Base-by-base conservation (phyloP, 1,140 invertebrate species). In the Scaptomyza graminum region DNA sequence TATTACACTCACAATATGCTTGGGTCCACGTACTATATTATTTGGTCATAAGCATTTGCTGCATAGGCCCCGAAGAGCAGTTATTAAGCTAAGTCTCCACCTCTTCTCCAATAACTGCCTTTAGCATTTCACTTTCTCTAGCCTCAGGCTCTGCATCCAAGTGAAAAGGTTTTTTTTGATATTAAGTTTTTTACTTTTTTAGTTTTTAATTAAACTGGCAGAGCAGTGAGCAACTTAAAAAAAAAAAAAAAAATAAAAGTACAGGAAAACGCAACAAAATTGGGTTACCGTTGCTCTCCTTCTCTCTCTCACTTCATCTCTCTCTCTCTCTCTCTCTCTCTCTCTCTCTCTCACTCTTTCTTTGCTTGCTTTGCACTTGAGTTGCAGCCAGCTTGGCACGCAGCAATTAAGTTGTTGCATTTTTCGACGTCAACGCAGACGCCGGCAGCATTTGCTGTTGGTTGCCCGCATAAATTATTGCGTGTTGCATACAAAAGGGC, bases 381-480 rank as follows among this genome's bases (percentile, higher is more conserved):
- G 66, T 55, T 57, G 61, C 51, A 54, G 69, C 64, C 59, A 57
- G 55, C 64, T 37, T 56, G 70, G 59, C 74, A 71, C 74, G 72
- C 69, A 62, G 74, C 81, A 85, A 85, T 85, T 85, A 85, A 85
- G 82, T 81, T 85, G 81, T 87, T 87, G 82, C 81, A 87, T 85
- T 85, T 66, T 67, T 47, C 15, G 15, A 57, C 59, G 66, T 68
- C 78, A 71, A 52, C 59, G 39, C 18, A 16, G 62, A 37, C 57
- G 77, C 49, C 31, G 73, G 54, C 65, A 49, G 62, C n/a, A 15
- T 25, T 43, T 28, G 52, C 69, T 62, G 63, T 51, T 54, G 73
- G 54, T 51, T 77, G 57, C 34, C 82, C 69, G 78, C 82, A 87
- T 85, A 87, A 81, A 87, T 87, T 87, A 78, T 87, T 85, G 78